These are phyloP conservation scores for Chloroclysta siterata DNA, from an alignment of 2,888 invertebrate genomes.

Conservation along the genomic window DNA sequence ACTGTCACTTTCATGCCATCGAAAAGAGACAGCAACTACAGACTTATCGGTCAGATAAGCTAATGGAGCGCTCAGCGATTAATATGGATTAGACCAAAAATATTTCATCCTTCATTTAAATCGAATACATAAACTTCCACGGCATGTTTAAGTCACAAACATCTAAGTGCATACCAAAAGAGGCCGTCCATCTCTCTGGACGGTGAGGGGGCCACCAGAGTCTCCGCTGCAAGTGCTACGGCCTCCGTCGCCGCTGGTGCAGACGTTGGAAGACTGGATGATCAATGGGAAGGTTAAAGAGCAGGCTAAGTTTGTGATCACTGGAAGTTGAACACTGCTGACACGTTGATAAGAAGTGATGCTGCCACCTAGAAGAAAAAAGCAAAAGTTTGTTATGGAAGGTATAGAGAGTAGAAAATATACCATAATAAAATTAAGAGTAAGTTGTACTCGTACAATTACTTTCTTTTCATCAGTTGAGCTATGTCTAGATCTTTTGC, in stretches of 20 bases:
- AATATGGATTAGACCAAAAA: too few species aligned
- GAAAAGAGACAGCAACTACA: too few species aligned
- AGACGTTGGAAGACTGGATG: conserved; percentile 56
- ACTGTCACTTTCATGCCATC: too few species aligned
- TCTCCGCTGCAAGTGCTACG: conserved; percentile 57
- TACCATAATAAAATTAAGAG: too few species aligned
- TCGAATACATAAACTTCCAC: too few species aligned
- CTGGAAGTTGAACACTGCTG: conserved; percentile 51
- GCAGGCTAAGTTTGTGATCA: conserved; percentile 59
- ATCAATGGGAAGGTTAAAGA: conserved; percentile 48
- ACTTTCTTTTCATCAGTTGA: too few species aligned
- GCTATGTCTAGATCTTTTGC: too few species aligned
- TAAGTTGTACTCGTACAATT: too few species aligned
- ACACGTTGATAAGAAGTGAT: conserved; percentile 45
- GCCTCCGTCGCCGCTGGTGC: conserved; percentile 49
- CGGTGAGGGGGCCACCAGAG: conserved; percentile 61
- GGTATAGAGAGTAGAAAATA: too few species aligned
- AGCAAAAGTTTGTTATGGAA: background rate
- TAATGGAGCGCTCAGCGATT: too few species aligned
- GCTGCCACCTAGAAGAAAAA: conserved; percentile 39
- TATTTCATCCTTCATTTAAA: too few species aligned
- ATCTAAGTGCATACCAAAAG: conserved; percentile 23
- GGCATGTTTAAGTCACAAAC: background rate
- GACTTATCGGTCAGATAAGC: too few species aligned
- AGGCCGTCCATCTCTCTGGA: conserved; percentile 33